Evolutionary conservation across 1,140 invertebrate genomes (phyloP), one percentile per base, ranked within the genome.

Genomic region (Magallana gigas): DNA sequence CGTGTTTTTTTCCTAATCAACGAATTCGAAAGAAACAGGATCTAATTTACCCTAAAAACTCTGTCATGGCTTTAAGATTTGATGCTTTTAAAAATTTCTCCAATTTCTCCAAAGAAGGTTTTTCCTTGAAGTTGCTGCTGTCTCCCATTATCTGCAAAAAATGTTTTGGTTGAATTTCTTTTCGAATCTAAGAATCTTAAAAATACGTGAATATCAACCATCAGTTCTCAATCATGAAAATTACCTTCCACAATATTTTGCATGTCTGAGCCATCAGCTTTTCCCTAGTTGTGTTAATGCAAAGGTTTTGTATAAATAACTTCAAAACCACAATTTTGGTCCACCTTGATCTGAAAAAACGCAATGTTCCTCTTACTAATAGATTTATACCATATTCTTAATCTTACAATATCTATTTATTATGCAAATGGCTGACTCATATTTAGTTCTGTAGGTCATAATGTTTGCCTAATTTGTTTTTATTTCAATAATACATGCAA

Each of bases 11-110:
- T 48, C 36, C 36, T 48, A 48, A 48, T 48, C 36, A 48, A 48
- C 3, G 5, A 48, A 48, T 2, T 48, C 36, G 36, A 48, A 48
- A 2, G 36, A 48, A 48, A 48, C 36, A 48, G 36, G 36, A 48
- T 48, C 36, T 23, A 1, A 71, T 88, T 64, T 88, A 92, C 91
- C 89, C 88, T 57, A 92, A 90, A 56, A 89, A 89, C 2, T 88
- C 48, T 12, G 88, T 81, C 6, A 90, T 56, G 14, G 89, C 90
- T 36, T 88, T 82, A 81, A 64, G 90, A 83, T 92, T 91, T 76
- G 88, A 89, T 18, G 85, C 59, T 81, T 88, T 91, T 12, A 93
- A 64, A 57, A 93, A 93, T 59, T 91, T 93, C 71, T 91, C 91
- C 14, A 92, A 80, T 76, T 88, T 90, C 57, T 89, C 58, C 11